These are phyloP conservation scores for Podarcis muralis DNA, from an alignment of 2,113 vertebrate genomes.

Conservation along the genomic window DNA sequence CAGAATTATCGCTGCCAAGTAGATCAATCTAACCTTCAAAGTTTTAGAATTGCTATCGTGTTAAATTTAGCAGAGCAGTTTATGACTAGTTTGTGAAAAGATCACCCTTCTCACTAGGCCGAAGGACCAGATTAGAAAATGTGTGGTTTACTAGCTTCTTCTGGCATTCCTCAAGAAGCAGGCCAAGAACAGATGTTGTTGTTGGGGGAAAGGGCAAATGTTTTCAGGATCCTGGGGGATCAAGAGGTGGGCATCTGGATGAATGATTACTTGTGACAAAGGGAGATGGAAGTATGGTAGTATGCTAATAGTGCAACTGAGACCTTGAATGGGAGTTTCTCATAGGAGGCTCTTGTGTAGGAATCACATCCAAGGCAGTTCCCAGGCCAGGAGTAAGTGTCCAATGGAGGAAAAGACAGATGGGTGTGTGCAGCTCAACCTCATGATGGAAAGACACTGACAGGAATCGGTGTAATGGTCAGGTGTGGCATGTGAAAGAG, in stretches of 20 bases:
- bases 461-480: too few relatives aligned
- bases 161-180: not conserved
- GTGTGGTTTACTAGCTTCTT: not conserved
- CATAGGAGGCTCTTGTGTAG: not conserved
- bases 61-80: not conserved
- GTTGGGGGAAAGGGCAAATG: not conserved
- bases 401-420: too few relatives aligned
- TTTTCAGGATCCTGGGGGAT: not conserved
- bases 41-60: constrained; percentile 5
- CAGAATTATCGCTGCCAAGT: constrained; percentile 27
- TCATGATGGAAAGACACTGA: too few relatives aligned
- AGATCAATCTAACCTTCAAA: constrained; percentile 18
- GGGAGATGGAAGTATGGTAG: too few relatives aligned
- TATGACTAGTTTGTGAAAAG: accelerated
- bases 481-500: too few relatives aligned
- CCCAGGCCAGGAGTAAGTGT: too few relatives aligned
- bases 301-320: not conserved
- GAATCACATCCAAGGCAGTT: too few relatives aligned
- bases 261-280: not conserved
- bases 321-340: not conserved
- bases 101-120: not conserved
- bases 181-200: not conserved
- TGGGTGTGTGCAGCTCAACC: too few relatives aligned
- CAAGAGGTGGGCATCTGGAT: too few relatives aligned
- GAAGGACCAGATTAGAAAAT: not conserved